A percentile compares a stretch with the other conserved stretches of the same genome.
phyloP scores from a whole-genome alignment of 2,113 vertebrate genomes.

The Oreocharis arfaki region DNA sequence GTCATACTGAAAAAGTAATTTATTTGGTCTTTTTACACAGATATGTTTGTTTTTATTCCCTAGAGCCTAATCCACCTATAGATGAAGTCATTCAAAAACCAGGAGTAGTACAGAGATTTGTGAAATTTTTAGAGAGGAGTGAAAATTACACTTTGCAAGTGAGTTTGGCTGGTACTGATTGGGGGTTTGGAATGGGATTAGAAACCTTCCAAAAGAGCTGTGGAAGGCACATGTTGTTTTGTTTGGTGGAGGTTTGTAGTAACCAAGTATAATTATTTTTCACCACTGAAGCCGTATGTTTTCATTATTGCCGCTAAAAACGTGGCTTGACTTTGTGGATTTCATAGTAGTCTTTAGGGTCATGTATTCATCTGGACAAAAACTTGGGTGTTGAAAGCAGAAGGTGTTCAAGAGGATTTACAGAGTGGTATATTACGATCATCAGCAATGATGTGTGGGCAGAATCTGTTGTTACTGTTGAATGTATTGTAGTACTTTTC shows the following conservation, averaged over 20 bases:
- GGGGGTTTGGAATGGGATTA: neutral
- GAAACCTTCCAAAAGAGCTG: neutral
- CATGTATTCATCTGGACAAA: neutral
- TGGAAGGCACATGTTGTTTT: neutral
- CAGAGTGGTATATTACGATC: neutral
- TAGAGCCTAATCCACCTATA: constrained; percentile 93
- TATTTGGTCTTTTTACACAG: neutral
- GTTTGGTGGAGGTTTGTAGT: neutral
- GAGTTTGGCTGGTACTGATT: neutral
- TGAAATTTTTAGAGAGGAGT: constrained; percentile 87
- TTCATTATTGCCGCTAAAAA: neutral
- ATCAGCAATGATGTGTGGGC: neutral
- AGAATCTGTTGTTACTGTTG: neutral
- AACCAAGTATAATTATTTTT: neutral
- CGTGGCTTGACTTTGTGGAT: neutral
- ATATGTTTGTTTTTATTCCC: constrained; percentile 5
- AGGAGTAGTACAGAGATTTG: constrained; percentile 88
- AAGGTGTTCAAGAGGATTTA: neutral
- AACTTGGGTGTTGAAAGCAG: neutral
- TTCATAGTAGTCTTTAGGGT: neutral
- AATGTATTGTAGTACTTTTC: neutral
- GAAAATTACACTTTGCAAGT: constrained; percentile 92
- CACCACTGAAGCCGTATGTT: neutral
- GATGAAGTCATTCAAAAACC: constrained; percentile 91
- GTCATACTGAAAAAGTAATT: neutral